Evolutionary conservation across 1,140 invertebrate genomes (phyloP), one percentile per base, ranked within the genome.

Genomic region (Samia ricini): DNA sequence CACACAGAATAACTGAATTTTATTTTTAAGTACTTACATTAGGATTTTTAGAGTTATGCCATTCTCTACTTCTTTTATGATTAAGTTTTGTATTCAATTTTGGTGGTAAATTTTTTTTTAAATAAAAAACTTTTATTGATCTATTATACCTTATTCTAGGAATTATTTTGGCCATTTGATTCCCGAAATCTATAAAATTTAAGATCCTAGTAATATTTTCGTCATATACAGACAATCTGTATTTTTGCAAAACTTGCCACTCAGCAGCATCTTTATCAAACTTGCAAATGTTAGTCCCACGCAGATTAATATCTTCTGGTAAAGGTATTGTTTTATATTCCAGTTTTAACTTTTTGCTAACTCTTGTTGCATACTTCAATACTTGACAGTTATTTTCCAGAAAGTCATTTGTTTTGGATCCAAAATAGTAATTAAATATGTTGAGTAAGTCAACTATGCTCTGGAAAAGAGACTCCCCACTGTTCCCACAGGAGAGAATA

Each of bases 121-220:
- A 76, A 64, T 74, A 89, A 68, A 68, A 91, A 67, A 86, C 92
- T 92, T 76, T 92, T 72, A 77, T 88, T 76, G 65, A 83, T 86
- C 55, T 87, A 87, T 69, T 94, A 71, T 93, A 95, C 62, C 74
- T 82, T 33, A 94, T 91, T 36, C 92, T 92, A 20, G 92, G 92
- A 60, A 93, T 90, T 19, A 95, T 90, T 8, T 92, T 92, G 56
- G 93, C 92, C 29, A 95, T 92, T 72, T 93, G 93, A 74, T 94
- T 92, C 2, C 95, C 95, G 87, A 96, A 96, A 58, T 94, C 91
- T n/a, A 95, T 86, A 60, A 96, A 91, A 78, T 95, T 95, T 33
- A 94, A 83, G 20, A 93, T 92, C 69, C 95, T 92, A 23, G 95
- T 79, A 19, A 95, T 81, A 20, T 93, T 92, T 76, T 95, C 94